Evolutionary conservation across 1,140 invertebrate species (phyloP).

Genomic region (Drosophila saltans): DNA sequence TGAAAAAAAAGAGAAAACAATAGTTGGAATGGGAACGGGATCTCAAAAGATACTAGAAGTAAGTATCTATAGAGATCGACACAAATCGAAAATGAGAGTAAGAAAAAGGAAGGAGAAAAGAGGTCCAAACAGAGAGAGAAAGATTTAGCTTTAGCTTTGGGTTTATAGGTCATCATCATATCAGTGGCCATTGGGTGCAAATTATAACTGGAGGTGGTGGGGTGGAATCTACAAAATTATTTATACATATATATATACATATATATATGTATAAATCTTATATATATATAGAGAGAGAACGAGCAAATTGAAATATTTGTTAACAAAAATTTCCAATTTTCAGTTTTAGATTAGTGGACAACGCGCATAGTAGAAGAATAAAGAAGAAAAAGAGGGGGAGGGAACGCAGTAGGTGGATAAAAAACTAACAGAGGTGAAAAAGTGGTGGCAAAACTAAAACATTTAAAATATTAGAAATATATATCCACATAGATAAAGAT

Average conservation of each 20-base stretch:
- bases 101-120: slow-evolving; percentile 15
- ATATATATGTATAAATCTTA: neutral
- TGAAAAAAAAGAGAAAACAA: neutral
- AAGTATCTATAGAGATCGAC: slow-evolving; percentile 1
- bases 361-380: neutral
- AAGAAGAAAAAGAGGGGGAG: neutral
- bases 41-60: neutral
- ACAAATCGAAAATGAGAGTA: slow-evolving; percentile 15
- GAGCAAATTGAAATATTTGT: neutral
- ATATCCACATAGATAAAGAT: neutral
- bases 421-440: neutral
- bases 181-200: slow-evolving; percentile 32
- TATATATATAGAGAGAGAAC: neutral
- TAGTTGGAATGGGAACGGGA: neutral
- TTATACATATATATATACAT: neutral
- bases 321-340: neutral
- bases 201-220: slow-evolving; percentile 30
- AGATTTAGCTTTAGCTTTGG: slow-evolving; percentile 6
- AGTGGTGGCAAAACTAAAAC: slow-evolving; percentile 1
- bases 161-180: slow-evolving; percentile 30
- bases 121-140: slow-evolving; percentile 14
- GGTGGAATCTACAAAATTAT: neutral
- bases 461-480: neutral
- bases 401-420: neutral
- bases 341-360: neutral